Evolutionary conservation across 1,140 invertebrate genomes (phyloP).

Genomic region (Bombyx mori): ASM3026992v2 NC_085129.1:2549001-2549500

Average conservation of each 20-base stretch:
- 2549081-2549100: constrained; percentile 86
- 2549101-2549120: constrained; percentile 78
- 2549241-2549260: constrained; percentile 32
- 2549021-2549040: too few relatives aligned
- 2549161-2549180: constrained; percentile 73
- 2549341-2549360: neutral
- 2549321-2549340: constrained; percentile 3
- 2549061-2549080: constrained; percentile 29
- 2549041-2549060: too few relatives aligned
- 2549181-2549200: constrained; percentile 43
- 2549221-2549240: constrained; percentile 59
- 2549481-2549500: too few relatives aligned
- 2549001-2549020: too few relatives aligned
- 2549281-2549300: constrained; percentile 1
- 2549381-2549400: too few relatives aligned
- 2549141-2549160: constrained; percentile 82
- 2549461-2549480: too few relatives aligned
- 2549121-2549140: constrained; percentile 84
- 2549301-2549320: constrained; percentile 9
- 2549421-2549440: too few relatives aligned
- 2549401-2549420: too few relatives aligned
- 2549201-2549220: constrained; percentile 73
- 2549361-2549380: too few relatives aligned
- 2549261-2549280: constrained; percentile 1
- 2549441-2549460: too few relatives aligned